Base-by-base conservation (phyloP, 2,113 vertebrate genomes). In the Equus quagga region DNA sequence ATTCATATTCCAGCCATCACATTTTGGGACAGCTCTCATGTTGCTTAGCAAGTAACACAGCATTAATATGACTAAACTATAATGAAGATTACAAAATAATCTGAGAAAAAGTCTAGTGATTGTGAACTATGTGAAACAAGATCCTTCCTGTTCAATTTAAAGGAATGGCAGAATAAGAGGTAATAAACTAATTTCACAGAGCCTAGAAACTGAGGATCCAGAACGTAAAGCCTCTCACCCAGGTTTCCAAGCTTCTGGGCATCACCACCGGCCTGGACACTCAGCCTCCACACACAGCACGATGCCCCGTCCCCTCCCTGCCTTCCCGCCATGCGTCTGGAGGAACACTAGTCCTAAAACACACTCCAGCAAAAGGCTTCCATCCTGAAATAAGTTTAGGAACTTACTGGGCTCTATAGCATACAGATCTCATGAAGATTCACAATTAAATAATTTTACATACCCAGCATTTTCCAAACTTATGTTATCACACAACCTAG, bases 221-320 rank as follows among this genome's bases (percentile, higher is more conserved):
- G 79, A 84, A 72, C 14, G 14, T 46, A 44, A 49, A 89, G 18
- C 10, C 14, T 89, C 4, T 44, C 26, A 19, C 41, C 13, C 13
- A 13, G 46, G 9, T 60, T 46, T 6, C 31, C 65, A 44, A 56
- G 36, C 75, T 75, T 36, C 54, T 24, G 33, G 31, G n/a, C 33
- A 19, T 41, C 51, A 11, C 1, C 10, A 23, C 0, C 1, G 28
- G 9, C 33, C 78, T 41, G 17, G 33, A 65, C 41, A 67, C 26
- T 62, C 14, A 5, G 64, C n/a, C 21, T 15, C 33, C 2, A 8
- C 24, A 31, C 1, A 1, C 8, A n/a, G 1, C 8, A 24, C 9
- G 17, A 21, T 8, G n/a, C 15, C n/a, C 72, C 15, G 18, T 49
- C 41, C 41, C 15, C 65, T 81, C 33, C 2, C 24, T 24, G 49